Evolutionary conservation across 2,113 vertebrate genomes (phyloP), one percentile per base, ranked within the genome.

Genomic region (Sinocyclocheilus anshuiensis): DNA sequence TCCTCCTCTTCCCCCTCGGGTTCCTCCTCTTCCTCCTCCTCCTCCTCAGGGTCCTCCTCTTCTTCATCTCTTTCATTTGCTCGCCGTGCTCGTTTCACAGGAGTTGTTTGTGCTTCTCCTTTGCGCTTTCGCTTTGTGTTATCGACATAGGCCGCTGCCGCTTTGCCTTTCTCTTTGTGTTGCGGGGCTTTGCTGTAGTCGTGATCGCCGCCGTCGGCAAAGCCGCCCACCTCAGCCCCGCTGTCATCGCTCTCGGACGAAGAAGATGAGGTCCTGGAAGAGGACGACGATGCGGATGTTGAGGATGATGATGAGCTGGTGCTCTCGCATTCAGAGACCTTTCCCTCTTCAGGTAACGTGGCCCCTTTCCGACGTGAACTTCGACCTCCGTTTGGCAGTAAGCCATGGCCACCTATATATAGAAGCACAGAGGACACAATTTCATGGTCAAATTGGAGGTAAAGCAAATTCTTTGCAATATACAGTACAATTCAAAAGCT

Each of bases 161-260:
- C 78, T 88, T 95, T 96, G 16, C 94, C 94, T 87, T 94, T 95
- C 24, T 93, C 90, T 77, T 95, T 95, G 33, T 94, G 90, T 55
- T 95, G 94, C 81, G 96, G 94, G 0, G 96, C 96, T 94, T 98
- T 99, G 93, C 97, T 99, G 94, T 99, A 99, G 94, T 99, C 98
- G 11, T 99, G 98, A 88, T 99, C 98, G 6, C 97, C 97, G 2
- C 97, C 98, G 0, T 99, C 98, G 11, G 96, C 92, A 26, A 97
- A 99, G 91, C 97, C 95, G 92, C 96, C 97, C 81, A 84, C 65
- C 76, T 99, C 97, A 8, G 95, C 96, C 29, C 96, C 94, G 45
- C 96, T 96, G 92, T 94, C 96, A 0, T 93, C 93, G 2, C 93
- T 95, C 85, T 93, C 93, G 0, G 94, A 94, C 0, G 95, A 96